Base-by-base conservation (phyloP, 2,797 vertebrate genomes). In the Coluber constrictor region DNA sequence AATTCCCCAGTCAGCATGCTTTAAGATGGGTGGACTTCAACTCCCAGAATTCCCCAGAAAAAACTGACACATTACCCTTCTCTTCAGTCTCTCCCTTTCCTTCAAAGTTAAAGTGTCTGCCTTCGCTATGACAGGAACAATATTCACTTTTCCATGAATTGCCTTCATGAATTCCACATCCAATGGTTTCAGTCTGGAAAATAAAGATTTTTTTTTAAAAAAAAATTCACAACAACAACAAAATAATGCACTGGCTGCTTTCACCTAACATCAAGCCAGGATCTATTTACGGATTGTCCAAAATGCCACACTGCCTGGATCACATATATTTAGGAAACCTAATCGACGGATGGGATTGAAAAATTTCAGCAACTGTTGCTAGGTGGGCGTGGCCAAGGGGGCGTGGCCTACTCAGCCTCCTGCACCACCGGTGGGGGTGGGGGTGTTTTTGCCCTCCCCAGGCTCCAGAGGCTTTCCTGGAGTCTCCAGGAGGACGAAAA, bases 101-200 rank as follows among this genome's bases (percentile, higher is more conserved):
- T 95, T 98, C 96, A 98, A 96, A 0, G 98, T 98, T 96, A 99
- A 96, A 0, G 98, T 98, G 96, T 98, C 98, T 4, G 98, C 98
- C 97, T 99, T 98, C 61, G 98, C 98, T 90, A 98, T 98, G 96
- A 98, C 98, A 43, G 98, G 98, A 23, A 98, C 98, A 56, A 98
- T 98, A 97, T 98, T 99, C 94, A 98, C 98, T 97, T 99, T 99
- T 92, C 98, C 98, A 96, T 99, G 98, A 95, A 99, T 98, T 70
- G 98, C 98, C 95, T 98, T 98, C 98, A 98, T 99, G 91, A 99
- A 99, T 94, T 99, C 98, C 92, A 98, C 98, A 96, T 99, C 98
- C 95, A 98, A 96, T 32, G 98, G 98, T 91, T 99, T 98, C 86
- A 98, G 94, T 90, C 98, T 98, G 92, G 15, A 94, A 95, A 93